Evolutionary conservation across 2,113 vertebrate species (phyloP), one percentile per base, ranked within the genome.

Genomic region (Elachura formosa): DNA sequence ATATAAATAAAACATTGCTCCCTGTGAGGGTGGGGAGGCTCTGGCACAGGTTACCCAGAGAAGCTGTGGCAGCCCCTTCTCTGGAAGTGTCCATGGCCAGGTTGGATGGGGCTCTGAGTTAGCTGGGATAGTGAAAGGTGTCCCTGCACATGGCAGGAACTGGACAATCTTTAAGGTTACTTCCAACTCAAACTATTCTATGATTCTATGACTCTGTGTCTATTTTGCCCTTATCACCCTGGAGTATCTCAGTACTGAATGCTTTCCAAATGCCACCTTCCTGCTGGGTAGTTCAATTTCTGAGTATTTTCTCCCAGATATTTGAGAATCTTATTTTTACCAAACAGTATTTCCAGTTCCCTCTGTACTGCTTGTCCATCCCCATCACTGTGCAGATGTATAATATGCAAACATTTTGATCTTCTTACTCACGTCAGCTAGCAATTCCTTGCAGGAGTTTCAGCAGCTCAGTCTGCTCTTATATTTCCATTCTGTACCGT

Each of bases 251-350:
- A 76, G 31, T 28, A 48, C 10, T 46, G 36, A 54, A 40, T 55
- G 31, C n/a, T 82, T 89, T 93, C 45, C 74, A 79, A 28, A 84
- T 91, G 89, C 75, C 45, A 82, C 69, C 18, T 36, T 91, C 61
- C 45, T 48, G 23, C 64, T 89, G 48, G 78, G 45, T 40, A 74
- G 12, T 63, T 46, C 9, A 5, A 48, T 94, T 91, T 84, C 61
- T 81, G 61, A 87, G 14, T 58, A 64, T 90, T 93, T 93, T 79
- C 48, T 79, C 67, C 49, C 62, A 75, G 54, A 62, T 79, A 25
- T 72, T 38, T 59, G 41, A 83, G 52, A 85, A 76, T 8, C 52
- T 84, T 89, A 28, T 75, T 72, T 78, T 79, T 14, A 1, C 13
- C 2, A 24, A 74, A 55, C 28, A 33, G 2, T 63, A 64, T 84